These are phyloP conservation scores for Rhea americana DNA, from an alignment of 2,113 vertebrate species.

Conservation along the genomic window DNA sequence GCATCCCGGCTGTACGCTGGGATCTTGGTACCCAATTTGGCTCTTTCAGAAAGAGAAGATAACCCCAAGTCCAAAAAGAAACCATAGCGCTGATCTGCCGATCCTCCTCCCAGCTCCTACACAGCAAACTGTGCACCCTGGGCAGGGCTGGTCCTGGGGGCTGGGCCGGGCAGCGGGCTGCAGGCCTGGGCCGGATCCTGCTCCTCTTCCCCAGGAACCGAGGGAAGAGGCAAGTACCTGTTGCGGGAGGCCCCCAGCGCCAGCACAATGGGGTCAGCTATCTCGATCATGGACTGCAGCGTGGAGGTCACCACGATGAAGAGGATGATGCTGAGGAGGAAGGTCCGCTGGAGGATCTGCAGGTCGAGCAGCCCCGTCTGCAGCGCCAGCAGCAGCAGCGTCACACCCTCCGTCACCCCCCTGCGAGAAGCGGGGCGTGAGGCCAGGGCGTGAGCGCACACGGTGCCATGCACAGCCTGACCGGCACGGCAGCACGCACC, in stretches of 20 bases:
- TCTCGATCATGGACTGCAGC: slow-evolving; percentile 89
- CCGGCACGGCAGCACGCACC: no score
- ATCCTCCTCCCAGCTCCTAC: no score
- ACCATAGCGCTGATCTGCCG: neutral
- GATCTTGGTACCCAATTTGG: no score
- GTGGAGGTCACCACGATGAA: slow-evolving; percentile 90
- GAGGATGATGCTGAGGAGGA: slow-evolving; percentile 92
- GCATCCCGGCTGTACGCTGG: neutral
- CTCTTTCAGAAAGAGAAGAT: neutral
- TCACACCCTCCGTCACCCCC: slow-evolving; percentile 87
- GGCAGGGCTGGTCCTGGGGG: no score
- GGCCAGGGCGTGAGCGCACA: neutral
- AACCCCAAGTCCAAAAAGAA: no score
- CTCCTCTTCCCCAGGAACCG: neutral
- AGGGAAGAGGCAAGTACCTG: slow-evolving; percentile 58
- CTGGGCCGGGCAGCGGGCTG: neutral
- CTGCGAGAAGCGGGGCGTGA: slow-evolving; percentile 39
- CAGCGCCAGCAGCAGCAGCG: slow-evolving; percentile 85
- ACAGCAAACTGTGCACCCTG: no score
- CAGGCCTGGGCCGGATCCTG: neutral
- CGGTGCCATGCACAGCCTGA: neutral
- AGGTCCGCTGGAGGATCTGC: slow-evolving; percentile 85
- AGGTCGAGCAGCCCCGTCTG: slow-evolving; percentile 88
- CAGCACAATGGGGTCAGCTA: slow-evolving; percentile 84
- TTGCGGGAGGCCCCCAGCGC: slow-evolving; percentile 84